Base-by-base conservation (phyloP, 2,888 invertebrate genomes). In the Orgyia antiqua region DNA sequence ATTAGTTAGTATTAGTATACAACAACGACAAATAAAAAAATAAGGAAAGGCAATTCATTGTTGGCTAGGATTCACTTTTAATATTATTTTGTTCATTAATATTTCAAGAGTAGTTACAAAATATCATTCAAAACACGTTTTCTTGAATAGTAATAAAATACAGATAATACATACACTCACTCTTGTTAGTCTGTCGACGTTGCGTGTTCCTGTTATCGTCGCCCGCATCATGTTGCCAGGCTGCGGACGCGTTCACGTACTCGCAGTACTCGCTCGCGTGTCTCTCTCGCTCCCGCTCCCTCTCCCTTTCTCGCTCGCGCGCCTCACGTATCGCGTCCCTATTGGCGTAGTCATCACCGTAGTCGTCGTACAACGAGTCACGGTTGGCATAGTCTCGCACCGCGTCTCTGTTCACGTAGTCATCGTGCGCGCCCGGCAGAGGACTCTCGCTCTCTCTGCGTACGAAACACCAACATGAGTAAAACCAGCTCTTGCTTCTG, bases 401-500 rank as follows among this genome's bases (percentile, higher is more conserved):
- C 31, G 70, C 84, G 44, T 84, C 86, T 9, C 83, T 64, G 49
- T 86, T 86, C 38, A 79, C 84, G 73, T 86, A 86, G 68, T 84
- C 83, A 56, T 84, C 86, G 70, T 75, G 68, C 31, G 71, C 48
- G 19, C 68, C 47, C 55, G 78, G 72, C 52, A 77, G 68, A 47
- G 86, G 82, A 57, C 83, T 83, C 64, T 77, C 78, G 69, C 75
- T 75, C 70, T 84, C 84, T 79, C 86, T 84, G 83, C 74, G 76
- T 73, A 79, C 65, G 68, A 79, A 80, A 82, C 80, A 83, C 66
- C 82, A 80, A 79, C 78, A 80, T 79, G 74, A 78, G 68, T 71
- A 65, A 74, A 74, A 66, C 79, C 79, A 76, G 56, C 68, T 68
- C 68, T 79, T 79, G 76, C 67, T 40, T 73, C 83, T 83, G 82